Evolutionary conservation across 2,113 vertebrate genomes (phyloP), one percentile per base, ranked within the genome.

Genomic region (Polypterus bichir): DNA sequence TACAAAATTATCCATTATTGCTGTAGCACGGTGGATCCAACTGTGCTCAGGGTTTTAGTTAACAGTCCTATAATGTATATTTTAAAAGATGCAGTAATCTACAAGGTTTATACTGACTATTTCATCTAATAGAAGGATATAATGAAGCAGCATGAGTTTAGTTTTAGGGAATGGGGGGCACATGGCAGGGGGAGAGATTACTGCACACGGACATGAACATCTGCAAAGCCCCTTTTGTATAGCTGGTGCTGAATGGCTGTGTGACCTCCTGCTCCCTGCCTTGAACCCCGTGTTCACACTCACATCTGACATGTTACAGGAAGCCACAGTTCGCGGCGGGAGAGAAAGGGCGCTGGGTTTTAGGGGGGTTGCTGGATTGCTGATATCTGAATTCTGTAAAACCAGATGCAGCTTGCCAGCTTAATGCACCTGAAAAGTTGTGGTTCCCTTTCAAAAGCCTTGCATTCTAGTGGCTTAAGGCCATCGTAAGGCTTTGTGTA

Each of bases 211-310:
- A 84, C 83, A 77, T 78, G 85, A 91, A 93, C 90, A 96, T 93
- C 87, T 96, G 92, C 88, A 90, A 86, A 73, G 74, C 80, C 83
- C 85, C 76, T 86, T 81, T 74, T 78, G 84, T 85, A 74, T 68
- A 77, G 86, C 81, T 79, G 75, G 88, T 82, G 83, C 77, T 80
- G 85, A 91, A 87, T 88, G 89, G 87, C 82, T 83, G 82, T 84
- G 78, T 91, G 92, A 96, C 94, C 93, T 94, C 92, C 91, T 93
- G 92, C 93, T 95, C 93, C 87, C 83, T 89, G 79, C 83, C 79
- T 85, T 86, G 81, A 90, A 92, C 85, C 84, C 77, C 77, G 81
- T 80, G 79, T 97, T 98, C 92, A 91, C 94, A 97, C 93, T 92
- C 87, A 82, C 87, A 89, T 90, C 88, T 90, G 89, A 88, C 91